These are phyloP conservation scores for Camelus dromedarius DNA, from an alignment of 2,113 vertebrate genomes.

Conservation along the genomic window DNA sequence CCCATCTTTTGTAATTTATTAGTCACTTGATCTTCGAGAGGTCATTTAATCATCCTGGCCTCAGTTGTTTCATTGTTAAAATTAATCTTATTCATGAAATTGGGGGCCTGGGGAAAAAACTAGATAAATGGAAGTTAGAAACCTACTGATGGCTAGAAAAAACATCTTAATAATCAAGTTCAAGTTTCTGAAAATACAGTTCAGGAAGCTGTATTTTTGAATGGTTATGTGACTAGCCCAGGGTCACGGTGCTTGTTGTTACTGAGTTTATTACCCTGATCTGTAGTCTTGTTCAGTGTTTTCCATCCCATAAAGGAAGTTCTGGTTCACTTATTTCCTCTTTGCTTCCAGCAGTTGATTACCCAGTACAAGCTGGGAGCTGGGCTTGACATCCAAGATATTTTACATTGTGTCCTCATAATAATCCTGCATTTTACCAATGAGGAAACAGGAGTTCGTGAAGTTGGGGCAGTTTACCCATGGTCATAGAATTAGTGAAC, in stretches of 20 bases:
- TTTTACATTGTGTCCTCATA: not conserved
- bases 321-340: not conserved
- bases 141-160: not conserved
- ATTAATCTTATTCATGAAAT: not conserved
- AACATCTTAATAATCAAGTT: not conserved
- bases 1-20: not conserved
- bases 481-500: not conserved
- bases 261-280: not conserved
- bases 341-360: not conserved
- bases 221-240: not conserved
- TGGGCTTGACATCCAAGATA: not conserved
- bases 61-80: constrained; percentile 5
- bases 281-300: not conserved
- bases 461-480: not conserved
- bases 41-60: not conserved
- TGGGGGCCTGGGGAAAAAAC: not conserved
- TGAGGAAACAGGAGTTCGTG: not conserved
- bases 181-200: not conserved
- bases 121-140: not conserved
- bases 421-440: not conserved
- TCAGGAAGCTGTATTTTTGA: not conserved
- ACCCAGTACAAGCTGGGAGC: not conserved
- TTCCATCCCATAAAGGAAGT: not conserved
- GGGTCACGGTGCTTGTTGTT: not conserved
- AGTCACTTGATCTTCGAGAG: not conserved